phyloP scores from a whole-genome alignment of 2,797 vertebrate species.

The Paguma larvata region DNA sequence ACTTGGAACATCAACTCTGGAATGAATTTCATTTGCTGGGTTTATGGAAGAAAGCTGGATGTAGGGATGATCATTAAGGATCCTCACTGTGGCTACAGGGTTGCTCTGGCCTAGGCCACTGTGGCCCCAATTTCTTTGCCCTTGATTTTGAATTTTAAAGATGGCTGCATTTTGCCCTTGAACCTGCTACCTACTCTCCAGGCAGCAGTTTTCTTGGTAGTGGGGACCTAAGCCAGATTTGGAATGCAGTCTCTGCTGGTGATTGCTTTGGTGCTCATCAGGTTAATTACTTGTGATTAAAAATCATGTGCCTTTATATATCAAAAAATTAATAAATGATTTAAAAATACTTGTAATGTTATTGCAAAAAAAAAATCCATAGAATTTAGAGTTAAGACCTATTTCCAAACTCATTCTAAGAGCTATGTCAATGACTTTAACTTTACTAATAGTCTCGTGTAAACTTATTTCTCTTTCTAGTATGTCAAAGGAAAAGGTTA shows the following conservation, averaged over 20 bases:
- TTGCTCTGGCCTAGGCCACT: constrained; percentile 91
- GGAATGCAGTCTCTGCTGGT: neutral
- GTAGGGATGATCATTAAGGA: constrained; percentile 95
- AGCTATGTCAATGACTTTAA: neutral
- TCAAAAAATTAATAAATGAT: neutral
- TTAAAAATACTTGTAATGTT: neutral
- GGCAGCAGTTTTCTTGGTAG: neutral
- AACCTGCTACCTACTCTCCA: neutral
- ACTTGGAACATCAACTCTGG: constrained; percentile 95
- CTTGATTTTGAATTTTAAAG: neutral
- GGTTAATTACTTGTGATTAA: neutral
- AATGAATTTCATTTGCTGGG: constrained; percentile 95
- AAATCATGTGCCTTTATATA: neutral
- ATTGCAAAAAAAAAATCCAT: neutral
- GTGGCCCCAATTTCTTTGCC: too few species aligned
- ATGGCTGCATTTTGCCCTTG: neutral
- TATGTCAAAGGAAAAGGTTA: neutral
- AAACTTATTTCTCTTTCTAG: neutral
- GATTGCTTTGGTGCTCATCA: neutral
- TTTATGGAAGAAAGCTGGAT: constrained; percentile 95
- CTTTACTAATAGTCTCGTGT: neutral
- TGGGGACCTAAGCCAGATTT: neutral
- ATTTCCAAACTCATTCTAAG: neutral
- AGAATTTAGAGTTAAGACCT: neutral
- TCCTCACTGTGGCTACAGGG: constrained; percentile 94